phyloP scores from a whole-genome alignment of 2,888 invertebrate genomes.

The Tenthredo livida region DNA sequence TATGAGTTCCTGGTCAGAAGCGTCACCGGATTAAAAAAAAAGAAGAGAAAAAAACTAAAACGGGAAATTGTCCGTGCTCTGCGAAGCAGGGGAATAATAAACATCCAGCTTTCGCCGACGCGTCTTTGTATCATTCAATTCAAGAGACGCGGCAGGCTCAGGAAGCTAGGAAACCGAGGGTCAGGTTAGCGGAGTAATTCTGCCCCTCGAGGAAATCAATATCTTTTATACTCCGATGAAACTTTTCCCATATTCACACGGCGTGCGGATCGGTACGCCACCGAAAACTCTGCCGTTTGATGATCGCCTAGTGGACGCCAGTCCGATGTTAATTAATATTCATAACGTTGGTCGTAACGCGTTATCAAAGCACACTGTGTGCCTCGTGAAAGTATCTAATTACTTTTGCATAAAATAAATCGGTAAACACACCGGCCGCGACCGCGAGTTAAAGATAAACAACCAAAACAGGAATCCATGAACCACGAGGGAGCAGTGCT shows the following conservation, averaged over 20 bases:
- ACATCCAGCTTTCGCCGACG: neutral
- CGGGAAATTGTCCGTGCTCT: neutral
- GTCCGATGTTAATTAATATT: slow-evolving; percentile 73
- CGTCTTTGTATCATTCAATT: slow-evolving; percentile 50
- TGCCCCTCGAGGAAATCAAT: slow-evolving; percentile 19
- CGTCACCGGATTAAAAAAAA: slow-evolving; percentile 19
- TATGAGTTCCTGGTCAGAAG: slow-evolving; percentile 35
- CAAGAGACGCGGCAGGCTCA: slow-evolving; percentile 41
- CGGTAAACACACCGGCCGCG: slow-evolving; percentile 43
- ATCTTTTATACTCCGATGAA: slow-evolving; percentile 34
- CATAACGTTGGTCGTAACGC: slow-evolving; percentile 54
- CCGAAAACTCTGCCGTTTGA: slow-evolving; percentile 63
- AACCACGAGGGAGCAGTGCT: slow-evolving; percentile 58
- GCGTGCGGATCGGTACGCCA: neutral
- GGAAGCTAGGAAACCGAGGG: slow-evolving; percentile 42
- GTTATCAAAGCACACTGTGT: slow-evolving; percentile 31
- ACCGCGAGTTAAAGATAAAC: slow-evolving; percentile 69
- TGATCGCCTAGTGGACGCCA: slow-evolving; percentile 72
- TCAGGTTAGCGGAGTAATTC: neutral
- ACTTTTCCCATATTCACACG: slow-evolving; percentile 19
- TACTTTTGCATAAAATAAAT: slow-evolving; percentile 53
- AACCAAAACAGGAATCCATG: slow-evolving; percentile 72
- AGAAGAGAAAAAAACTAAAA: slow-evolving; percentile 27
- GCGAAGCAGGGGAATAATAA: slow-evolving; percentile 8
- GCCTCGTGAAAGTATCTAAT: slow-evolving; percentile 45